phyloP scores from a whole-genome alignment of 2,797 vertebrate genomes.

The Orestias chungarensis region DNA sequence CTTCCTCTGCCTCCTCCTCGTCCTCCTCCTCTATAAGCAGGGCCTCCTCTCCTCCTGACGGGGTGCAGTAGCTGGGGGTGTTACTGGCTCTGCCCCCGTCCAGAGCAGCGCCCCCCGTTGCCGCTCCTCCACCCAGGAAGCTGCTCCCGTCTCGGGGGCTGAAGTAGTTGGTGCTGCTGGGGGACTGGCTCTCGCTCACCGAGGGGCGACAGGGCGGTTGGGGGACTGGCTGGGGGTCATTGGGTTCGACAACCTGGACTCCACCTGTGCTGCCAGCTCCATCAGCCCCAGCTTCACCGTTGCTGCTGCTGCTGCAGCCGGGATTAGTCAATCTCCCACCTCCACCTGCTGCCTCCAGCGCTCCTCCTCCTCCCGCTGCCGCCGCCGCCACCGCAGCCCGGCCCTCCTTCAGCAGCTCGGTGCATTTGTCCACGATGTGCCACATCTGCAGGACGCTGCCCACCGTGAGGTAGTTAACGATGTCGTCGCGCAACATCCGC shows the following conservation, averaged over 20 bases:
- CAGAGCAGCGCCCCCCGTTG: constrained; percentile 42
- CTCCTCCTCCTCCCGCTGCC: not conserved
- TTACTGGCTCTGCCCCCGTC: constrained; percentile 79
- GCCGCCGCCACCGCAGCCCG: constrained; percentile 39
- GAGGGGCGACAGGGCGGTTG: constrained; percentile 66
- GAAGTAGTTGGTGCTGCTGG: constrained; percentile 95
- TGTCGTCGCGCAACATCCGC: constrained; percentile 86
- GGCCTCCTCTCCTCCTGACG: constrained; percentile 85
- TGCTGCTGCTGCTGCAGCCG: constrained; percentile 66
- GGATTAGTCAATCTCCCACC: constrained; percentile 50
- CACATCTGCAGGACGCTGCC: constrained; percentile 98
- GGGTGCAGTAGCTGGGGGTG: constrained; percentile 88
- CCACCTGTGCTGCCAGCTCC: not conserved
- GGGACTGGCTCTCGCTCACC: constrained; percentile 88
- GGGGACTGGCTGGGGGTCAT: constrained; percentile 49
- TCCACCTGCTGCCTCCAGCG: constrained; percentile 29
- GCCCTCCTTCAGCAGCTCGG: constrained; percentile 88
- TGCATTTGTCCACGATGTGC: constrained; percentile 97
- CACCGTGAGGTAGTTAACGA: constrained; percentile 95
- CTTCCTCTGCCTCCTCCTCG: constrained; percentile 58
- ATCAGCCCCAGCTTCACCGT: not conserved
- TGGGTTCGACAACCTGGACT: constrained; percentile 48
- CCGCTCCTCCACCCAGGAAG: constrained; percentile 64
- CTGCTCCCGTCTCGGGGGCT: constrained; percentile 82
- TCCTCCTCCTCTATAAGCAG: constrained; percentile 78